Evolutionary conservation across 2,888 invertebrate species (phyloP), one percentile per base, ranked within the genome.

Genomic region (Pollenia amentaria): DNA sequence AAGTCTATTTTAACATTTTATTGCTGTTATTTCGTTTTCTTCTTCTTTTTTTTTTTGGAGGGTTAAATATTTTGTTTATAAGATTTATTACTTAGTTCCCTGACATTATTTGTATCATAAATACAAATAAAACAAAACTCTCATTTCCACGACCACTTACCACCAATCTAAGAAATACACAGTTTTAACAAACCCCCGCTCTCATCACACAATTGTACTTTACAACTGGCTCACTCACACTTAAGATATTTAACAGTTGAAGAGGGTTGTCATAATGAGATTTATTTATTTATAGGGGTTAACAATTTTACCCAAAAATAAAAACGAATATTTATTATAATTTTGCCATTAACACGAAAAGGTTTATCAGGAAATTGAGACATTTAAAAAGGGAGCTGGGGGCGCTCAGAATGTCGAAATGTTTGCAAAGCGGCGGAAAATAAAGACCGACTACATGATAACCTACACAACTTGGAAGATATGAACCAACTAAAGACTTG

Each of bases 211-310:
- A 29, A 29, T 29, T 29, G 29, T 29, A 29, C 29, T 29, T 29
- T 29, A 6, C 29, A 29, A 29, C 29, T 29, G 29, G 29, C 29
- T 29, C 29, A 29, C 29, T 29, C 29, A 29, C 29, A 29, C 29
- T 29, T 29, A 29, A 29, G 6, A 29, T 29, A 29, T 29, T 29
- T 29, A 29, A 29, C 29, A 3, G 29, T 65, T 77, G 77, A 83
- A 77, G 72, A 83, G 77, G 77, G 65, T 83, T 77, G 77, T 83
- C 83, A 83, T 72, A 83, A 77, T 65, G 77, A 77, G 77, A 78
- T 83, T 83, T 83, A 77, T 83, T 76, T 76, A 83, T 83, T 77
- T 83, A 76, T 82, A 80, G 72, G 76, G 83, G 76, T 55, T 83
- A 62, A 76, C 29, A 62, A 62, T 65, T 73, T 80, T 60, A 67